Base-by-base conservation (phyloP, 2,888 invertebrate species). In the Cephus spinipes region DNA sequence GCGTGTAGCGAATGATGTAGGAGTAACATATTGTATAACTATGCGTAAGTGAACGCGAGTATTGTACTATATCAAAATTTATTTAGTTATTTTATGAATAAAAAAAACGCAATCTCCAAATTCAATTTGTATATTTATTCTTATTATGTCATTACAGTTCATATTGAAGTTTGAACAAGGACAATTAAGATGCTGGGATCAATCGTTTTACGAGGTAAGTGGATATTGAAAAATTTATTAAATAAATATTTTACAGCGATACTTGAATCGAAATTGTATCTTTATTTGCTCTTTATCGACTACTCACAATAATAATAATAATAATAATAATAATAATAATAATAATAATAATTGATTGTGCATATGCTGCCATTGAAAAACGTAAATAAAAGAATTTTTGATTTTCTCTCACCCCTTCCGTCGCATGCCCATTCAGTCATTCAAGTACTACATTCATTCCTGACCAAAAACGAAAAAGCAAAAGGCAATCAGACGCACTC, bases 61-160 rank as follows among this genome's bases (percentile, higher is more conserved):
- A 86, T 85, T 87, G 86, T 87, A 87, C 82, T 82, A 87, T 87
- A 87, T 87, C 85, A 87, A 87, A 87, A 87, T 87, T 87, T 85
- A 87, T 86, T 87, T 86, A 87, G 84, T 87, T 87, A 87, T 87
- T 87, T 87, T 87, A 87, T 85, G 87, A 87, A 87, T 87, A 87
- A 87, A 71, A 71, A 40, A 77, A 86, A 78, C 69, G 76, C 78
- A 78, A 75, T 78, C 78, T 78, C 73, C 75, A 78, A 74, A 32
- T 12, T 30, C 23, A 30, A 71, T 12, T 31, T 71, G 9, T 55
- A 9, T 23, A 23, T 55, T 55, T 9, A 55, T 15, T 23, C 0
- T 9, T 40, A 76, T 79, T 80, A 15, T 23, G 0, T 35, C 73
- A 68, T 75, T 36, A 36, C 75, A 73, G 73, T 75, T 75, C 11